Conservation (phyloP, 2,797 vertebrate species). For the Pempheris klunzingeri region DNA sequence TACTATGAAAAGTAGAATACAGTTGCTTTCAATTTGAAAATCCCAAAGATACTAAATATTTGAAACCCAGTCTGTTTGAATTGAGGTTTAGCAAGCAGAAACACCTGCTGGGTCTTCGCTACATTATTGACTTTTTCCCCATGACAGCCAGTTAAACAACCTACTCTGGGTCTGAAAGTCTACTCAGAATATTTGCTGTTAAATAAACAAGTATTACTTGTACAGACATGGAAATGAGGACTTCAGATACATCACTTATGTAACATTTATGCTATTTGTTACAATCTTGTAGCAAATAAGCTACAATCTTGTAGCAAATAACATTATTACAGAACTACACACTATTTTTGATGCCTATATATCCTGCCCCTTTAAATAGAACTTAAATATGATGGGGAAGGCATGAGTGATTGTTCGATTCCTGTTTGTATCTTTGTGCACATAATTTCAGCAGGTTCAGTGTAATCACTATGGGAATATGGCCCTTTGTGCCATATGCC, state of each 20-base stretch:
- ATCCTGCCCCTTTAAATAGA: background rate
- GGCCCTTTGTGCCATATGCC: no score
- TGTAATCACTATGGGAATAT: background rate
- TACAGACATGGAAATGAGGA: background rate
- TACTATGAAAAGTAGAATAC: background rate
- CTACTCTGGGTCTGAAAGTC: background rate
- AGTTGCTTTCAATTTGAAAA: background rate
- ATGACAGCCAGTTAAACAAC: background rate
- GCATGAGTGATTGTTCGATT: background rate
- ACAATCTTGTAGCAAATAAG: no score
- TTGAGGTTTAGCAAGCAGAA: background rate
- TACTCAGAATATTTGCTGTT: background rate
- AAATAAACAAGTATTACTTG: background rate
- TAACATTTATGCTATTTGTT: background rate
- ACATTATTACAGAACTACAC: no score
- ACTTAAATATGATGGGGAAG: no score
- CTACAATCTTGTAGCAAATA: no score
- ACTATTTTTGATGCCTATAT: background rate
- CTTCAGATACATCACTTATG: background rate
- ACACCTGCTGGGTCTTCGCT: slow-evolving; percentile 7
- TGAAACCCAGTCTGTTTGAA: background rate
- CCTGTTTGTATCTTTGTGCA: background rate
- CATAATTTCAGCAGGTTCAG: background rate
- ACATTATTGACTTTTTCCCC: slow-evolving; percentile 1
- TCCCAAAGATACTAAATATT: background rate